Percentiles rank a stretch among this genome's conserved stretches.
phyloP scores from a whole-genome alignment of 2,888 invertebrate genomes.

The Melieria crassipennis region DNA sequence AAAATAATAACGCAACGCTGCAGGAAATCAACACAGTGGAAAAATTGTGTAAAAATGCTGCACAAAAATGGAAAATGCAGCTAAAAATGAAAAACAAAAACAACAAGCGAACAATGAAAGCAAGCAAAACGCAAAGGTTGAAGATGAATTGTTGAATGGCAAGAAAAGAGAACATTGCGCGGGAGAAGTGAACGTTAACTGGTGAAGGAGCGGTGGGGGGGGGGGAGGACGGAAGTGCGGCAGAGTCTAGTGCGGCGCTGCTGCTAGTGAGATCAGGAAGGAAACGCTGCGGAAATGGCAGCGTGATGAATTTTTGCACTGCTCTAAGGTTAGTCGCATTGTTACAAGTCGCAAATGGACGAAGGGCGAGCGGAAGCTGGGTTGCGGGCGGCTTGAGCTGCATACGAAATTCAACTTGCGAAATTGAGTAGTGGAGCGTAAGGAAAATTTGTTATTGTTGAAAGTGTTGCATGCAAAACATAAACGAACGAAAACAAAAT shows the following conservation, averaged over 20 bases:
- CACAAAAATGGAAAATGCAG: background rate
- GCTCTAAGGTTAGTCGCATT: background rate
- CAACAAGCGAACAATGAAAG: background rate
- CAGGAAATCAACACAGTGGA: background rate
- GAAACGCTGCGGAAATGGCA: background rate
- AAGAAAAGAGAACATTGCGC: conserved; percentile 1
- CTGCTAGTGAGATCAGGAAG: background rate
- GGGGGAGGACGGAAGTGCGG: background rate
- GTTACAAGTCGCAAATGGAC: too few relatives aligned
- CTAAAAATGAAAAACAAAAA: background rate
- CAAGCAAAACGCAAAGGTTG: background rate
- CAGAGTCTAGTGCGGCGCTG: background rate
- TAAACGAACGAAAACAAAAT: too few relatives aligned
- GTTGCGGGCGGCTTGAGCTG: too few relatives aligned
- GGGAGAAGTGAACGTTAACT: background rate
- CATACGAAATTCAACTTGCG: too few relatives aligned
- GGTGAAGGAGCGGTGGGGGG: background rate
- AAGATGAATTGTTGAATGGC: conserved; percentile 4
- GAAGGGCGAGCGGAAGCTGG: too few relatives aligned
- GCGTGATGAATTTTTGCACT: background rate
- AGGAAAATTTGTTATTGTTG: too few relatives aligned
- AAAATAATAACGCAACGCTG: background rate
- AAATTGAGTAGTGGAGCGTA: too few relatives aligned
- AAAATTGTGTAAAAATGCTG: background rate
- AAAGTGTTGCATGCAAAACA: too few relatives aligned